phyloP scores from a whole-genome alignment of 2,888 invertebrate species.

The Yponomeuta malinellus region DNA sequence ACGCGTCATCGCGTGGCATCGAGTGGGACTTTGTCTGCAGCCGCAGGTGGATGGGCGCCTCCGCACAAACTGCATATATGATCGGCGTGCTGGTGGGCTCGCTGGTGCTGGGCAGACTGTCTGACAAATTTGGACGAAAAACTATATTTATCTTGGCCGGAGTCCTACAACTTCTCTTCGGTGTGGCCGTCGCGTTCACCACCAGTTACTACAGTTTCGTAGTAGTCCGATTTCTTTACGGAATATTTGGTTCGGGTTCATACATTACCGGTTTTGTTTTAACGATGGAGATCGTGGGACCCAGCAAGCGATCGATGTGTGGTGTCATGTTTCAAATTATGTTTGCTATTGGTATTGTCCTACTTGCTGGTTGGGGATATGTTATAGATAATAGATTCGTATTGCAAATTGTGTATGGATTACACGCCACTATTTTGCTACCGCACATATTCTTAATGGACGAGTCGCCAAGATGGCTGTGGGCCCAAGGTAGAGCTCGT shows the following conservation, averaged over 20 bases:
- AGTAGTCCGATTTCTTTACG: conserved; percentile 81
- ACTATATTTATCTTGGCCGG: conserved; percentile 87
- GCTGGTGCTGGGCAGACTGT: conserved; percentile 83
- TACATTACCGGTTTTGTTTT: conserved; percentile 81
- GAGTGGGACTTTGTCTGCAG: conserved; percentile 91
- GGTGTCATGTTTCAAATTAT: conserved; percentile 87
- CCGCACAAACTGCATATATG: conserved; percentile 88
- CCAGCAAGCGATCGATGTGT: conserved; percentile 85
- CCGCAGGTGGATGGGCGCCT: conserved; percentile 87
- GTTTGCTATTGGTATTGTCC: conserved; percentile 87
- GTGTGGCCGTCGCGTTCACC: conserved; percentile 84
- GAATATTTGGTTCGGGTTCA: conserved; percentile 88
- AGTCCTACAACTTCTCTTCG: conserved; percentile 80
- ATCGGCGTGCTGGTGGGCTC: conserved; percentile 89
- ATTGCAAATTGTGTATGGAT: conserved; percentile 85
- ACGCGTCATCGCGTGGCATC: conserved; percentile 82
- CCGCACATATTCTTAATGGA: conserved; percentile 91
- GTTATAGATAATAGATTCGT: conserved; percentile 83
- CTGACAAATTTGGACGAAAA: conserved; percentile 88
- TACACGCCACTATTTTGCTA: conserved; percentile 82
- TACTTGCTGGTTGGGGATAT: conserved; percentile 88
- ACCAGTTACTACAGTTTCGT: conserved; percentile 84
- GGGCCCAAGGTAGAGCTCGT: conserved; percentile 85
- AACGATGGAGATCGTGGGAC: conserved; percentile 89
- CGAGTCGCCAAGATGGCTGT: conserved; percentile 92